Percentiles rank a stretch among this genome's conserved stretches.
These are phyloP conservation scores for Holothuria leucospilota DNA, from an alignment of 53 echinoderm and acorn worm species.

Conservation along the genomic window DNA sequence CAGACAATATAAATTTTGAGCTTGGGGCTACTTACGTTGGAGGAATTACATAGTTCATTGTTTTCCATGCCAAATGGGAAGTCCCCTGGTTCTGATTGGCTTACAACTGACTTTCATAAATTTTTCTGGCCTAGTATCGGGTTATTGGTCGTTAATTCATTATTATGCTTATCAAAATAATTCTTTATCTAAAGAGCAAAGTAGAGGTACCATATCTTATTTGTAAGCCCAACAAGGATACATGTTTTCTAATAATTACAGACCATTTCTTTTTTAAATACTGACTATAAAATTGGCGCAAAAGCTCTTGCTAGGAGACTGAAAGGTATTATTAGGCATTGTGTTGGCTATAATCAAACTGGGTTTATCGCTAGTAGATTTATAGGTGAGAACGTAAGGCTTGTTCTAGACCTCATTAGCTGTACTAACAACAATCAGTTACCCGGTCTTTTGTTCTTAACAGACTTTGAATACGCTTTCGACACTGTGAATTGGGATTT, in stretches of 20 bases:
- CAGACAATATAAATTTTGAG: too few relatives aligned
- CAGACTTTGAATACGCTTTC: too few relatives aligned
- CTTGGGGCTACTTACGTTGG: too few relatives aligned
- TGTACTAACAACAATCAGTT: neutral
- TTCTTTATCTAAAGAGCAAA: slow-evolving; percentile 49
- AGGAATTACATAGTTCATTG: too few relatives aligned
- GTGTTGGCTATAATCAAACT: slow-evolving; percentile 63
- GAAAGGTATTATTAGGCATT: slow-evolving; percentile 48
- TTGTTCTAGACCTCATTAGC: slow-evolving; percentile 36
- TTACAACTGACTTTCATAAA: too few relatives aligned
- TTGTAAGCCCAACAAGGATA: slow-evolving; percentile 66
- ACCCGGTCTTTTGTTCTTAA: slow-evolving; percentile 22
- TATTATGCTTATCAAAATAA: slow-evolving; percentile 56
- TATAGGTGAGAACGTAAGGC: slow-evolving; percentile 65
- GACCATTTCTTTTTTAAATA: slow-evolving; percentile 9
- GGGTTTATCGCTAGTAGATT: slow-evolving; percentile 51
- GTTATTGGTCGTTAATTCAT: too few relatives aligned
- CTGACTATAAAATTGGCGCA: slow-evolving; percentile 64
- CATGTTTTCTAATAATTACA: slow-evolving; percentile 34
- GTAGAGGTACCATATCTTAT: slow-evolving; percentile 58
- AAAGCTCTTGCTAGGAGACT: slow-evolving; percentile 53
- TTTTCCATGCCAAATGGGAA: too few relatives aligned
- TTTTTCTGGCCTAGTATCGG: too few relatives aligned
- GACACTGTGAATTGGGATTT: too few relatives aligned
- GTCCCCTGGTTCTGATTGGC: too few relatives aligned